Conservation (phyloP, 2,797 vertebrate genomes). For the Chanos chanos region DNA sequence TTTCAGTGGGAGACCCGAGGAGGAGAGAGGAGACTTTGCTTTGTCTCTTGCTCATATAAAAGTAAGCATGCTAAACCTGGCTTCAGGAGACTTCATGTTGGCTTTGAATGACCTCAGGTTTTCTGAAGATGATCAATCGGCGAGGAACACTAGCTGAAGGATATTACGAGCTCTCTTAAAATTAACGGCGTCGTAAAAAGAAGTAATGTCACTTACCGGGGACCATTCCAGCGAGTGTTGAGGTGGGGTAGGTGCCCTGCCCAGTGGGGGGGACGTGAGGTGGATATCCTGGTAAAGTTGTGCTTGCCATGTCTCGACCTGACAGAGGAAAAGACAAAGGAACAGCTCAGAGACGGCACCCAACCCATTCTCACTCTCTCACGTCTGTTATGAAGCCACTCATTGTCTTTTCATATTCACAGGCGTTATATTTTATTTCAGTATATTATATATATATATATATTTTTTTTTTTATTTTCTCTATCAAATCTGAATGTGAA, state of each 20-base stretch:
- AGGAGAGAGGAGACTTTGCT: too few species aligned
- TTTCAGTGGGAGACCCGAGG: too few species aligned
- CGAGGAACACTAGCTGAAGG: slow-evolving; percentile 45
- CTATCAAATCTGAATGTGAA: not conserved
- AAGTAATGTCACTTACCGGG: slow-evolving; percentile 84
- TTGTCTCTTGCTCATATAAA: too few species aligned
- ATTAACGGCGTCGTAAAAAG: slow-evolving; percentile 59
- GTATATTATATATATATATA: not conserved
- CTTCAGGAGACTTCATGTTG: slow-evolving; percentile 25
- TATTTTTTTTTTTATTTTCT: slow-evolving; percentile 19
- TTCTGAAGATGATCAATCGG: slow-evolving; percentile 47
- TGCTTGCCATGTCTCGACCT: slow-evolving; percentile 98
- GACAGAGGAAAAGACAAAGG: slow-evolving; percentile 48
- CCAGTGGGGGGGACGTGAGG: slow-evolving; percentile 97
- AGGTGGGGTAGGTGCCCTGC: slow-evolving; percentile 98
- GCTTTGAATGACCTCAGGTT: slow-evolving; percentile 47
- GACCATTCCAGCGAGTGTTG: slow-evolving; percentile 98
- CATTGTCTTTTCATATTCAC: too few species aligned
- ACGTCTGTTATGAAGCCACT: too few species aligned
- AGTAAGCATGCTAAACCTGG: not conserved
- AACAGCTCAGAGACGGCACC: not conserved
- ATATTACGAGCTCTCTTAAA: slow-evolving; percentile 50
- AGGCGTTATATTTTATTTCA: not conserved
- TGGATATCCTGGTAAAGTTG: slow-evolving; percentile 97
- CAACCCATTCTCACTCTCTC: too few species aligned